phyloP scores from a whole-genome alignment of 2,888 invertebrate species.

The Pristionchus entomophagus region DNA sequence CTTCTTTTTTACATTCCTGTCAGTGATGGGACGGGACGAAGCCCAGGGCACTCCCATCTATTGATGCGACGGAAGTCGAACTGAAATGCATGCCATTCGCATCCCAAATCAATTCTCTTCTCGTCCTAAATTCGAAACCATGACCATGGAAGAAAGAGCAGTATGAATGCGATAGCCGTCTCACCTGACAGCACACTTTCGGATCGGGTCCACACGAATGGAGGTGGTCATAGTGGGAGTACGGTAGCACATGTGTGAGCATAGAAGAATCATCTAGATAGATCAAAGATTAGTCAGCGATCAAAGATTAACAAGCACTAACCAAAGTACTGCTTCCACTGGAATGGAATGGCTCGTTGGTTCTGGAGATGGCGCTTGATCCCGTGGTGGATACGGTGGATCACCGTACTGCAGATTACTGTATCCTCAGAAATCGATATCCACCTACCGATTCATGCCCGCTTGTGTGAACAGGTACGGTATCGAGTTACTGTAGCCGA shows the following conservation, averaged over 20 bases:
- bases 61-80: constrained; percentile 62
- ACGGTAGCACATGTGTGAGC: constrained; percentile 89
- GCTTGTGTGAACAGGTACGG: constrained; percentile 90
- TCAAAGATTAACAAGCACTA: not conserved
- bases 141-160: not conserved
- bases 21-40: constrained; percentile 55
- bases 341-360: constrained; percentile 88
- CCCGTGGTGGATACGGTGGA: constrained; percentile 93
- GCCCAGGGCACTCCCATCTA: constrained; percentile 64
- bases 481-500: constrained; percentile 95
- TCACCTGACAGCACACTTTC: constrained; percentile 38
- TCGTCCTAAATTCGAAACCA: not conserved
- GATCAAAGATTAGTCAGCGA: constrained; percentile 41
- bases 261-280: constrained; percentile 47
- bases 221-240: constrained; percentile 95
- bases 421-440: not conserved
- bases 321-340: constrained; percentile 88
- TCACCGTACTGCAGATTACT: constrained; percentile 78
- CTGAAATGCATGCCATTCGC: constrained; percentile 4
- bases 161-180: not conserved
- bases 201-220: constrained; percentile 93
- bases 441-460: constrained; percentile 83
- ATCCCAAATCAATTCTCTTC: not conserved
- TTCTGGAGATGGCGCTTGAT: constrained; percentile 89
- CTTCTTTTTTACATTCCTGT: constrained; percentile 59